Evolutionary conservation across 1,140 invertebrate genomes (phyloP).

Genomic region (Rhopalosiphum padi): DNA sequence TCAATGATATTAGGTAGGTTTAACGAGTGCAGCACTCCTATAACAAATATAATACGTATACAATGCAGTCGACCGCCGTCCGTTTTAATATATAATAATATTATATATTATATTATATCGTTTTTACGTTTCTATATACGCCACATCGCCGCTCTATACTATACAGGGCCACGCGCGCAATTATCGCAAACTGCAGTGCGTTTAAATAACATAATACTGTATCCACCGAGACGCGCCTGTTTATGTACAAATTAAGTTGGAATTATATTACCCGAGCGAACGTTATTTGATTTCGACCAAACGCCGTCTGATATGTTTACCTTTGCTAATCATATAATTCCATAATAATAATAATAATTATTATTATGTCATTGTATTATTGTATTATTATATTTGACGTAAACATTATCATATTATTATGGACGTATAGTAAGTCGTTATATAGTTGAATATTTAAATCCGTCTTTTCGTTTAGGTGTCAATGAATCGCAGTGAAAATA

Average conservation of each 20-base stretch:
- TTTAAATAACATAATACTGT: neutral
- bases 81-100: constrained; percentile 11
- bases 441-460: neutral
- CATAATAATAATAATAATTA: neutral
- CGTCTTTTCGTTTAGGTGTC: neutral
- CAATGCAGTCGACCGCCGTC: neutral
- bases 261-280: neutral
- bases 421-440: neutral
- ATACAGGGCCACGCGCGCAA: neutral
- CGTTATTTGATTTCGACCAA: neutral
- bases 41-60: neutral
- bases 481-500: neutral
- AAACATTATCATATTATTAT: neutral
- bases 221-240: neutral
- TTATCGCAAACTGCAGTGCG: neutral
- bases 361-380: neutral
- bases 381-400: neutral
- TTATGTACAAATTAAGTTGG: neutral
- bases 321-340: neutral
- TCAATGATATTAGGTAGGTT: neutral
- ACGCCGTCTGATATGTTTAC: neutral
- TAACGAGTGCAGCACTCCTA: neutral
- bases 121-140: neutral
- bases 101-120: neutral
- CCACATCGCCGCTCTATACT: neutral